Base-by-base conservation (phyloP, 2,113 vertebrate genomes). In the Tiliqua scincoides region DNA sequence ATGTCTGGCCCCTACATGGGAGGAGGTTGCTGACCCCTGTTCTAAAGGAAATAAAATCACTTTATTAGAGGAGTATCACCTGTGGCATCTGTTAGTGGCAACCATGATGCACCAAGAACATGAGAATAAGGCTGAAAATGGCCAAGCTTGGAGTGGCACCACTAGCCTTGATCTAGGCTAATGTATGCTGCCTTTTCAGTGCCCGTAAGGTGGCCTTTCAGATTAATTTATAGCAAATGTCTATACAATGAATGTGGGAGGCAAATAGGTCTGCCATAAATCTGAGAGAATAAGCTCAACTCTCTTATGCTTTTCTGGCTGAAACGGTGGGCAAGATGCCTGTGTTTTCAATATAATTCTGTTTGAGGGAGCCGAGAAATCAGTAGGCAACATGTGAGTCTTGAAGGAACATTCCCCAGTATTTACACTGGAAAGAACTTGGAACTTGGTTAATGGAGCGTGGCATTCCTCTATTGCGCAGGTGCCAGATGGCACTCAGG, bases 161-260 rank as follows among this genome's bases (percentile, higher is more conserved):
- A 4, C n/a, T 48, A 68, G 81, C 85, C 83, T 77, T 1, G 61
- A 72, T 23, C 37, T 88, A 89, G 88, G 68, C 88, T 32, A 84
- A 35, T 90, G 87, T 57, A 27, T 11, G 30, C 86, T 37, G 4
- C 54, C 48, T 4, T 80, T 35, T 91, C 54, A 84, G 62, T 87
- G 82, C 84, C 72, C 84, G 81, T 71, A 52, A 92, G 81, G 65
- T 91, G 89, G 81, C 87, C 85, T 91, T 65, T 83, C 52, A 27
- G 75, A 76, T 86, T 93, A 93, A 96, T 95, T 93, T 94, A 93
- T 93, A 93, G 89, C 86, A 94, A 95, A 92, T 92, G 87, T 81
- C 88, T 88, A 88, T 93, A 93, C 92, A 92, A 95, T 87, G 70
- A 68, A 65, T 91, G 92, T 91, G 85, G 90, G 89, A 94, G 92